A percentile compares a stretch with the other conserved stretches of the same genome.
Evolutionary conservation across 2,797 vertebrate species (phyloP).

Genomic region (Squalus acanthias): DNA sequence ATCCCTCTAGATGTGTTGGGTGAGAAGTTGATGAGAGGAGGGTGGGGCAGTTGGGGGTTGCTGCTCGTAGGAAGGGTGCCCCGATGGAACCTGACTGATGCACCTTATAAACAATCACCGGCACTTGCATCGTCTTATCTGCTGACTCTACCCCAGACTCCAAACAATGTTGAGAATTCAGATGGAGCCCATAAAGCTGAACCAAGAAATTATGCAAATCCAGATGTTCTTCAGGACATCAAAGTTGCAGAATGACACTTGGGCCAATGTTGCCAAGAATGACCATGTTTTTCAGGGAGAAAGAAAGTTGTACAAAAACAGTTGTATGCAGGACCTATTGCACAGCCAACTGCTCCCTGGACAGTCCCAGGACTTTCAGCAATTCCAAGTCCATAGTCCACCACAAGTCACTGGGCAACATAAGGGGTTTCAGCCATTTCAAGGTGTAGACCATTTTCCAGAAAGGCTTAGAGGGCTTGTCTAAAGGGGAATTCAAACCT

Average conservation of each 20-base stretch:
- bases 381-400: conserved; percentile 49
- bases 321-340: conserved; percentile 46
- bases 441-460: not conserved
- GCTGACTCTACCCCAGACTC: conserved; percentile 67
- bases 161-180: conserved; percentile 62
- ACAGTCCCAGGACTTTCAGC: conserved; percentile 52
- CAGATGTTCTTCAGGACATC: conserved; percentile 63
- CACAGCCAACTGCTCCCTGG: conserved; percentile 50
- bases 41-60: not conserved
- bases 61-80: too few species aligned
- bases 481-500: not conserved
- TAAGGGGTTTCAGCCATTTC: conserved; percentile 48
- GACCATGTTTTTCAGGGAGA: conserved; percentile 47
- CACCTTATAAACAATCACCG: conserved; percentile 58
- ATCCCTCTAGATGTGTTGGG: not conserved
- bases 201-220: conserved; percentile 46
- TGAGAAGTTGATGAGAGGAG: not conserved
- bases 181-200: conserved; percentile 56
- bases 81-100: conserved; percentile 47
- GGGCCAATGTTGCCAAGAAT: conserved; percentile 50
- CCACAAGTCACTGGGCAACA: conserved; percentile 50
- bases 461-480: not conserved
- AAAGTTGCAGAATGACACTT: conserved; percentile 61
- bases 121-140: conserved; percentile 52
- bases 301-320: conserved; percentile 19